These are phyloP conservation scores for Catalaphyllia jardinei DNA, from an alignment of 64 coral and sea anemone species.

Conservation along the genomic window DNA sequence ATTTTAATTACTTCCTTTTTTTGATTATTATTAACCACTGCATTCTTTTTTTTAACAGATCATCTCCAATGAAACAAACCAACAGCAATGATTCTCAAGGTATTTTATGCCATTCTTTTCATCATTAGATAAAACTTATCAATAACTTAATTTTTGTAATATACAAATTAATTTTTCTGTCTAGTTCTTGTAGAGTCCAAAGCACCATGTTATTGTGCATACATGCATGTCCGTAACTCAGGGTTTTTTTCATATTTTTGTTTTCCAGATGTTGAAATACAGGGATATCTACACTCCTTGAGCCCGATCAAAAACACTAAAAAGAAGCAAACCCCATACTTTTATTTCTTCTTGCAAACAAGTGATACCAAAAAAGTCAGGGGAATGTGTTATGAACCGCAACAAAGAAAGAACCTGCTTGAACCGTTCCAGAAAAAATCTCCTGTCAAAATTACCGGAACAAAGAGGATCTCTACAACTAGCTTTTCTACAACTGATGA, in stretches of 20 bases:
- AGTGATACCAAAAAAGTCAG: constrained; percentile 40
- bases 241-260: constrained; percentile 22
- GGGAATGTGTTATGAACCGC: constrained; percentile 54
- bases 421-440: constrained; percentile 63
- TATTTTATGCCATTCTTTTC: constrained; percentile 26
- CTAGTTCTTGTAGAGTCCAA: constrained; percentile 56
- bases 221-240: constrained; percentile 47
- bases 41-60: constrained; percentile 18
- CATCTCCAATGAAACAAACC: constrained; percentile 15
- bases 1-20: background rate
- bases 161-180: constrained; percentile 38
- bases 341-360: constrained; percentile 58
- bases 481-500: constrained; percentile 40
- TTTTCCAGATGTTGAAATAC: constrained; percentile 19
- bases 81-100: constrained; percentile 17
- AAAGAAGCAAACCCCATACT: constrained; percentile 54
- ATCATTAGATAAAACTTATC: constrained; percentile 33
- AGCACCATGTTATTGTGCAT: constrained; percentile 55
- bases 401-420: constrained; percentile 49
- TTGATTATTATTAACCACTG: background rate
- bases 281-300: constrained; percentile 54
- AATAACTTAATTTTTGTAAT: constrained; percentile 6
- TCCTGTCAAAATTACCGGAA: constrained; percentile 53
- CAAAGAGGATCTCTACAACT: constrained; percentile 45
- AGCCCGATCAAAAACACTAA: constrained; percentile 50